A percentile compares a stretch with the other conserved stretches of the same genome.
phyloP scores from a whole-genome alignment of 2,113 vertebrate species.

The Arothron firmamentum region DNA sequence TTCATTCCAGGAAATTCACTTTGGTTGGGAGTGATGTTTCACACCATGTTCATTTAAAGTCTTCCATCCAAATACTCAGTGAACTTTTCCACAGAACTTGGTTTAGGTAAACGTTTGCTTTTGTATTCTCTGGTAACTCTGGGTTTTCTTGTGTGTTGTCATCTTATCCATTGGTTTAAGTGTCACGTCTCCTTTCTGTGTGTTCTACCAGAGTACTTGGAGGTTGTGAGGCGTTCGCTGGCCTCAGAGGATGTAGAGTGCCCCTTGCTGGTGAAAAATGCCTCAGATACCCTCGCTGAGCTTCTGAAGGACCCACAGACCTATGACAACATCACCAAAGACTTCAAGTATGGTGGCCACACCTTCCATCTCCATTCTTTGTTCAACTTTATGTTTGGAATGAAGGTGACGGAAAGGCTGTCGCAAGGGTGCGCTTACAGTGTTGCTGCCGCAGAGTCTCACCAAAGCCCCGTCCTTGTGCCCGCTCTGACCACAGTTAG shows the following conservation, averaged over 20 bases:
- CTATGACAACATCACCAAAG: conserved; percentile 66
- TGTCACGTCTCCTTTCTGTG: too few relatives aligned
- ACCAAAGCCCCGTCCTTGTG: conserved; percentile 4
- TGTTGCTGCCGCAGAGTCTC: conserved; percentile 15
- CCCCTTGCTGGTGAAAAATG: conserved; percentile 63
- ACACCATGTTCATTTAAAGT: conserved; percentile 2
- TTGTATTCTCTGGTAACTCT: neutral
- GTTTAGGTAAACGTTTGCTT: neutral
- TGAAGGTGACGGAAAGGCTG: neutral
- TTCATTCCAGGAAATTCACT: conserved; percentile 11
- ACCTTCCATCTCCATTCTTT: neutral
- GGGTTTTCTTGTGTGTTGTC: neutral
- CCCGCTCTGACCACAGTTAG: conserved; percentile 25
- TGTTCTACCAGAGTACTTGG: conserved; percentile 65
- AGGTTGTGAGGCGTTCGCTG: conserved; percentile 68
- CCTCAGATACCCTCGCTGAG: conserved; percentile 55
- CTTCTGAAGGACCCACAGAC: conserved; percentile 58
- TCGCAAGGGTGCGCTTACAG: conserved; percentile 6
- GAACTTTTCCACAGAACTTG: neutral
- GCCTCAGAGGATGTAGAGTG: conserved; percentile 56
- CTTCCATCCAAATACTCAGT: too few relatives aligned
- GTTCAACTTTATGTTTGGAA: neutral
- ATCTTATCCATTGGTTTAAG: too few relatives aligned
- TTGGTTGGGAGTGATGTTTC: conserved; percentile 12
- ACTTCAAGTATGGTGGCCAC: conserved; percentile 66